Evolutionary conservation across 2,797 vertebrate genomes (phyloP).

Genomic region (Adrianichthys oophorus): DNA sequence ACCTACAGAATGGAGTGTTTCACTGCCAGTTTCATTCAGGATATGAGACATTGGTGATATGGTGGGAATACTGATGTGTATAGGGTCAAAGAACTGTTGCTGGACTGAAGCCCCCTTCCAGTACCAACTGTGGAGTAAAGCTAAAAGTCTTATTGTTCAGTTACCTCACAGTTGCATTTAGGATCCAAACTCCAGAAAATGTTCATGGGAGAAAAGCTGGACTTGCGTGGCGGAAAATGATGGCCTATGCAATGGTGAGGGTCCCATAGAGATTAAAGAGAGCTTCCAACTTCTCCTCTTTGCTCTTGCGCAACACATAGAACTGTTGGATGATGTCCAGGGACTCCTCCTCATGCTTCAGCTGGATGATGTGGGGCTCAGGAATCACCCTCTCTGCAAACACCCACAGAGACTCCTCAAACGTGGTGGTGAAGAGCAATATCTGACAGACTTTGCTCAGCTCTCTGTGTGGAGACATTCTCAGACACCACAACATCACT

Average conservation of each 20-base stretch:
- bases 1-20: too few species aligned
- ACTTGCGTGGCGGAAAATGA: conserved; percentile 96
- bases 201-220: not conserved
- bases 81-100: too few species aligned
- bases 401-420: conserved; percentile 93
- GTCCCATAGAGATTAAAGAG: conserved; percentile 90
- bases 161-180: too few species aligned
- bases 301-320: conserved; percentile 85
- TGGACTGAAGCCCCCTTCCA: too few species aligned
- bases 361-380: conserved; percentile 92
- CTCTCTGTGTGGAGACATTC: conserved; percentile 72
- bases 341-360: conserved; percentile 95
- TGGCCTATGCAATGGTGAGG: conserved; percentile 94
- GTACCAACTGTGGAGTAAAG: too few species aligned
- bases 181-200: too few species aligned
- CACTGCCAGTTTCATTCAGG: too few species aligned
- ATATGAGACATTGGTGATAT: too few species aligned
- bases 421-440: conserved; percentile 96
- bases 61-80: too few species aligned
- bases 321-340: conserved; percentile 98
- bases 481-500: too few species aligned
- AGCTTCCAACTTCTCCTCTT: conserved; percentile 91
- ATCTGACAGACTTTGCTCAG: conserved; percentile 91
- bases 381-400: conserved; percentile 91
- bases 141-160: too few species aligned